Evolutionary conservation across 2,113 vertebrate genomes (phyloP), one percentile per base, ranked within the genome.

Genomic region (Pseudonaja textilis): DNA sequence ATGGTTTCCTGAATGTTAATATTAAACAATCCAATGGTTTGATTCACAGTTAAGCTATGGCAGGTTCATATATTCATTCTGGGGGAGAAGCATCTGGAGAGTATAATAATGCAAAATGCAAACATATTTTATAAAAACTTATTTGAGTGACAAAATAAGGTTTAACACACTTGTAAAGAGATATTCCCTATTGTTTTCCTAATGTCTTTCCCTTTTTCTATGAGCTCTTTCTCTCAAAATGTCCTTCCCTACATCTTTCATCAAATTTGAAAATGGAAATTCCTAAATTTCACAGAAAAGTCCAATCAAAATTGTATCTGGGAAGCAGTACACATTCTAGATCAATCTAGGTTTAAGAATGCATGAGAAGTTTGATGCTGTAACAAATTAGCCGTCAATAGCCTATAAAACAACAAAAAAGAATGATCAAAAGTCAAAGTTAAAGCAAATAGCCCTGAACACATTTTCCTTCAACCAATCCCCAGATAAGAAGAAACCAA

Each of bases 201-300:
- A 45, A 42, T 93, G 56, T 20, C n/a, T 42, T 47, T 56, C 45
- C 3, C 52, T 52, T 52, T 45, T 55, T 50, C 64, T 42, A 26
- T 26, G 0, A 74, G 69, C 69, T 56, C 86, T 85, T 74, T 85
- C 12, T 55, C n/a, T 18, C 22, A 45, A 50, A 20, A 39, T 0
- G 0, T 0, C 0, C 47, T 1, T 61, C 0, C 54, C 1, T 61
- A 61, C 20, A 50, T 85, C 18, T 89, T 74, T 74, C 16, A 74
- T 42, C 74, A 81, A 39, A 7, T 81, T 8, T 42, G 34, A 81
- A 81, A 18, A 20, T 81, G 34, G 22, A 39, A 81, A 81, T 74
- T 74, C n/a, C n/a, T 16, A 34, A 34, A 34, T 81, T 81, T 81
- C 18, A 9, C 34, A 81, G 18, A 81, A 42, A 42, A 1, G 7